Percentiles rank a stretch among this genome's conserved stretches.
phyloP scores from a whole-genome alignment of 2,797 vertebrate genomes.

The Limnodromus scolopaceus region DNA sequence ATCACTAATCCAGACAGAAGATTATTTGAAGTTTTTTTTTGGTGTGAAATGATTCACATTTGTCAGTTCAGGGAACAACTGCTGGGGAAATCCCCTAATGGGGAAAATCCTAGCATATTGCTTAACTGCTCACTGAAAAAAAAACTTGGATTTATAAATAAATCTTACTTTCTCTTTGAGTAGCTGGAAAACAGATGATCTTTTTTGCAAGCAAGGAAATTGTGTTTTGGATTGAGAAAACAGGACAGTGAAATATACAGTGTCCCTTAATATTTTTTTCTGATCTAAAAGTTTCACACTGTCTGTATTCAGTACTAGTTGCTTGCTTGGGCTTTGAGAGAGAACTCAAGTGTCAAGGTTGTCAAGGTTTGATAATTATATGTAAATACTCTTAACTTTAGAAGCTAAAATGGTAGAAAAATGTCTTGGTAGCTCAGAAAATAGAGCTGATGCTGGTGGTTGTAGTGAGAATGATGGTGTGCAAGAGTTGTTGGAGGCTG shows the following conservation, averaged over 20 bases:
- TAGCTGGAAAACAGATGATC: background rate
- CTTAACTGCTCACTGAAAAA: background rate
- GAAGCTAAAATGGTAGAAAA: background rate
- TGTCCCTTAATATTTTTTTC: background rate
- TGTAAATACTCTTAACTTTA: background rate
- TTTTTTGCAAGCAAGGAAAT: background rate
- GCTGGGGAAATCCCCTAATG: constrained; percentile 4
- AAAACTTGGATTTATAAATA: background rate
- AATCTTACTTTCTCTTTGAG: background rate
- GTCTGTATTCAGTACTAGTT: background rate
- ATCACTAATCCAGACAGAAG: background rate
- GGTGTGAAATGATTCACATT: background rate
- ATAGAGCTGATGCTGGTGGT: background rate
- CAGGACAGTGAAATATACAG: background rate
- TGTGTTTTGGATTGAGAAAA: background rate
- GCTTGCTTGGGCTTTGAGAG: background rate
- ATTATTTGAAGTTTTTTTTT: background rate
- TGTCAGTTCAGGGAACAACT: background rate
- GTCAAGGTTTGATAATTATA: background rate
- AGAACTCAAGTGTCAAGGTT: background rate
- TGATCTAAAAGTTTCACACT: background rate
- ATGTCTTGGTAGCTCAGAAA: background rate
- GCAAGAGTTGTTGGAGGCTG: background rate
- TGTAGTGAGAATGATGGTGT: background rate
- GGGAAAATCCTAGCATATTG: background rate